phyloP scores from a whole-genome alignment of 35 echinoderm and acorn worm genomes.

The Strongylocentrotus purpuratus region DNA sequence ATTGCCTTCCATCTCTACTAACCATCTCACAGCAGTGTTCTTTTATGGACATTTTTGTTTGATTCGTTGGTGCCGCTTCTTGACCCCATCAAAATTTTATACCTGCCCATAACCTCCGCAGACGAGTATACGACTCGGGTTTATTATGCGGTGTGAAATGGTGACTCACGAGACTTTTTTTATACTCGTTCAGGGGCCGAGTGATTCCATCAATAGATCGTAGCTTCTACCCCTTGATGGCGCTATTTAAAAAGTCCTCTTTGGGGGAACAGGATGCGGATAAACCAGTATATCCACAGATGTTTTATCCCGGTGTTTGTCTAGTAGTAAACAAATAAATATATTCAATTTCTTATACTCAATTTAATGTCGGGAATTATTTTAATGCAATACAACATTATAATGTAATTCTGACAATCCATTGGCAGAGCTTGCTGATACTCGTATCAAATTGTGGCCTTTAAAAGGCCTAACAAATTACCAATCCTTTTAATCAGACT shows the following conservation, averaged over 20 bases:
- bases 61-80: neutral
- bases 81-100: conserved; percentile 22
- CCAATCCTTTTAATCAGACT: too few relatives aligned
- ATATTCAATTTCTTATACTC: too few relatives aligned
- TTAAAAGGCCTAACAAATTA: too few relatives aligned
- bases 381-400: too few relatives aligned
- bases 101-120: neutral
- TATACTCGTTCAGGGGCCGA: neutral
- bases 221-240: neutral
- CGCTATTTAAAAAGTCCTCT: neutral
- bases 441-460: too few relatives aligned
- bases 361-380: too few relatives aligned
- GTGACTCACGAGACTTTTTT: neutral
- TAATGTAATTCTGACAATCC: too few relatives aligned
- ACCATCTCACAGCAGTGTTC: conserved; percentile 8
- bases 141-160: neutral
- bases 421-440: too few relatives aligned
- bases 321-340: too few relatives aligned
- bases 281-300: neutral
- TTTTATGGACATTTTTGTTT: conserved; percentile 16
- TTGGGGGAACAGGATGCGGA: neutral
- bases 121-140: neutral
- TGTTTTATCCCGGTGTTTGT: too few relatives aligned
- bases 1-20: neutral
- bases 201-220: neutral